Percentiles rank a stretch among this genome's conserved stretches.
These are phyloP conservation scores for Lota lota DNA, from an alignment of 2,113 vertebrate species.

Conservation along the genomic window DNA sequence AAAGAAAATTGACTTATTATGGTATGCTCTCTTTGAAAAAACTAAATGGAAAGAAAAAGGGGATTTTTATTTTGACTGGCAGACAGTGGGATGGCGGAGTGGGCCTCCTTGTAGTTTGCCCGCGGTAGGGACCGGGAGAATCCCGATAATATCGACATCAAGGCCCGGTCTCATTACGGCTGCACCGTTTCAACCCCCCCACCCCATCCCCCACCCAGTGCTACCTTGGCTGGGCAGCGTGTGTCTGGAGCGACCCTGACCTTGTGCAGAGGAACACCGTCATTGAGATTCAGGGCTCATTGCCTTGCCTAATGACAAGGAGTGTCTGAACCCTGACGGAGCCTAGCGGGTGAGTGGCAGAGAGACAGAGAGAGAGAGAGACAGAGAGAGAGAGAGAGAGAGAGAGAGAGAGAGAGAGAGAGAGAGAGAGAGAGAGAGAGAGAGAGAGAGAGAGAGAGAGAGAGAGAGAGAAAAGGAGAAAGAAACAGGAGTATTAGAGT, in stretches of 20 bases:
- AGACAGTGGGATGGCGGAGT: background rate
- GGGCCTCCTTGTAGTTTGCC: background rate
- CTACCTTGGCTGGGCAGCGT: slow-evolving; percentile 1
- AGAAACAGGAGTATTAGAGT: slow-evolving; percentile 1
- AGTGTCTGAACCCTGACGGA: slow-evolving; percentile 36
- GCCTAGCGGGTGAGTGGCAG: slow-evolving; percentile 13
- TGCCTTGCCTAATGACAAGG: slow-evolving; percentile 58
- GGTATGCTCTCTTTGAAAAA: background rate
- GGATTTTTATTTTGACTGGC: slow-evolving; percentile 6
- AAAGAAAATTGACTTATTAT: too few species aligned
- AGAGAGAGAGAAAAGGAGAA: too few species aligned
- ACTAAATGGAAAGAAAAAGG: background rate
- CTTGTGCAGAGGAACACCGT: slow-evolving; percentile 42
- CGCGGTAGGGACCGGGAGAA: slow-evolving; percentile 1
- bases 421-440: background rate
- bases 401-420: background rate
- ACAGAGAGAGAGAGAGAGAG: slow-evolving; percentile 5
- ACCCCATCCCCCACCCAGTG: background rate
- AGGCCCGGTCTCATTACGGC: slow-evolving; percentile 2
- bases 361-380: slow-evolving; percentile 13
- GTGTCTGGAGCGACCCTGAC: slow-evolving; percentile 36
- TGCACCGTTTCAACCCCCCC: background rate
- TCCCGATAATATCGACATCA: slow-evolving; percentile 13
- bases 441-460: too few species aligned
- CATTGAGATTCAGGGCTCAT: slow-evolving; percentile 60